These are phyloP conservation scores for Rhaphigaster nebulosa DNA, from an alignment of 2,888 invertebrate genomes.

Conservation along the genomic window DNA sequence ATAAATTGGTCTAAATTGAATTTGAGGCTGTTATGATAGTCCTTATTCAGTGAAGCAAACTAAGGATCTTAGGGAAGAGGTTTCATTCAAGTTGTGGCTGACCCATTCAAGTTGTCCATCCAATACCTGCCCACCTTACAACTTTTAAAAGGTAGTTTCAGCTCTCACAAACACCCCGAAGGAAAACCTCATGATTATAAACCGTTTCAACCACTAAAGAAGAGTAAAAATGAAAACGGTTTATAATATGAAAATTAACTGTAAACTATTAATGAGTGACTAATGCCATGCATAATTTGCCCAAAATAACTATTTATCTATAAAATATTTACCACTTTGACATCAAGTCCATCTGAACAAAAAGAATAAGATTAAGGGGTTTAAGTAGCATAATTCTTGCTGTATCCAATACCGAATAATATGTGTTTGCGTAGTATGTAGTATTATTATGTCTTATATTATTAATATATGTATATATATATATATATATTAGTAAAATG, in stretches of 20 bases:
- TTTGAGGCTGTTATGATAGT: not conserved
- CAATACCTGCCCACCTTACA: not conserved
- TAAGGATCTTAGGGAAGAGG: not conserved
- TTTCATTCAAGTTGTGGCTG: not conserved
- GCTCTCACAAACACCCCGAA: not conserved
- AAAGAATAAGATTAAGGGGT: no score
- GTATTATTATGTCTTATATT: no score
- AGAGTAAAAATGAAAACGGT: not conserved
- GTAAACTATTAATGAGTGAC: not conserved
- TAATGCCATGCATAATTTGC: no score
- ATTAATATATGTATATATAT: no score
- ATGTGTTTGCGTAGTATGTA: no score
- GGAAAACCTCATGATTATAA: not conserved
- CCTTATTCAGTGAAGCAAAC: not conserved
- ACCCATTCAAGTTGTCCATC: not conserved
- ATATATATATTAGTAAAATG: no score
- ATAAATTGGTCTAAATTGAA: no score
- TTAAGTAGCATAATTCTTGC: no score
- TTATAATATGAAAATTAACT: not conserved
- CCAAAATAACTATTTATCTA: no score
- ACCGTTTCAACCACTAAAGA: not conserved
- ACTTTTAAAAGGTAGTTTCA: not conserved
- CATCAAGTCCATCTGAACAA: no score
- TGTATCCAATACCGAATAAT: no score
- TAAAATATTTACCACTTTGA: no score